Base-by-base conservation (phyloP, 1,140 invertebrate species). In the Ectropis grisescens region DNA sequence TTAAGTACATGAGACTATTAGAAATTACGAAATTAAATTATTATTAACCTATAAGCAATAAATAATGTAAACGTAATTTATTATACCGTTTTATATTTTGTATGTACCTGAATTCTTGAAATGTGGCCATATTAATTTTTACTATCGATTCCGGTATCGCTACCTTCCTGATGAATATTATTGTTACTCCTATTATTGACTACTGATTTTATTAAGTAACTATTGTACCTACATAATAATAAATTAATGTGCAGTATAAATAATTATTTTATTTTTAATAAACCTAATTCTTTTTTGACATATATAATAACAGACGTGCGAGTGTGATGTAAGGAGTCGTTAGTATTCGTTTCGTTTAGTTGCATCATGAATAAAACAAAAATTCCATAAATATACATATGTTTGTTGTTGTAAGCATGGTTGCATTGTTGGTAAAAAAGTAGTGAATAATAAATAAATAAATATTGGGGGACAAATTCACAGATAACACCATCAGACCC, bases 21-120 rank as follows among this genome's bases (percentile, higher is more conserved):
- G 60, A 55, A 66, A 65, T 58, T 68, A 67, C 41, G 36, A 58
- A 64, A 64, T 60, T 71, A 71, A 75, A 79, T 78, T 78, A 78
- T 78, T 72, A 44, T 62, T 68, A n/a, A 71, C 38, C 48, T 64
- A 34, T 75, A 70, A 71, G 67, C 47, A 59, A 57, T 65, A 58
- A 35, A 37, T 38, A 41, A 45, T 39, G 32, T 42, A 47, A n/a
- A 36, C 43, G 35, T 61, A 70, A 72, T 76, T 71, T 71, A 69
- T 66, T 65, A 61, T 41, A 41, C 62, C 43, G 44, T 35, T 61
- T 58, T 67, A 34, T 68, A 57, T 64, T 39, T 68, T 67, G 48
- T 74, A 64, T 68, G 75, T 80, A 80, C 75, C 75, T 80, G 75
- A 80, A 76, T 66, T 70, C 61, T 62, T 64, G 40, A 62, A 69